These are phyloP conservation scores for Neolamprologus sp. DNA, from an alignment of 2,113 vertebrate species.

Conservation along the genomic window DNA sequence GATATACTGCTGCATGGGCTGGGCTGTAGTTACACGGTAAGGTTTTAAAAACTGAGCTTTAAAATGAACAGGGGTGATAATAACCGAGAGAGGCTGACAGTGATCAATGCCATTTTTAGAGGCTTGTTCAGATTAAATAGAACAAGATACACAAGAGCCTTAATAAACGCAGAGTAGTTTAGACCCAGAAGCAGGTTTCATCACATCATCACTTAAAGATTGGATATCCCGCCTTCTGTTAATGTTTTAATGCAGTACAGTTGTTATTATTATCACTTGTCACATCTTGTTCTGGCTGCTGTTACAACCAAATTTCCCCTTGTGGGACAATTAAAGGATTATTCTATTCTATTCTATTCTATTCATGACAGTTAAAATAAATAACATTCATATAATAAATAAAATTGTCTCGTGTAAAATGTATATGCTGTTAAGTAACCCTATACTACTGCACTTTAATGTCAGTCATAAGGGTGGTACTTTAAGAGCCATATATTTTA, in stretches of 20 bases:
- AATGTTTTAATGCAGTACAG: neutral
- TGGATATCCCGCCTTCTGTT: neutral
- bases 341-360: neutral
- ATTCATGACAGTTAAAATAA: neutral
- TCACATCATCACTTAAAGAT: neutral
- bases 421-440: neutral
- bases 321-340: neutral
- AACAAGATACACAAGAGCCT: neutral
- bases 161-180: rapidly evolving
- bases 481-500: neutral
- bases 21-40: neutral
- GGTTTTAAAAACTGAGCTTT: neutral
- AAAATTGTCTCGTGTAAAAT: neutral
- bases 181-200: neutral
- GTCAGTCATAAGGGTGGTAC: neutral
- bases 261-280: neutral
- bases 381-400: neutral
- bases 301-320: neutral
- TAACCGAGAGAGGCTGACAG: neutral
- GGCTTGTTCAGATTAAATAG: neutral
- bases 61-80: rapidly evolving
- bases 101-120: rapidly evolving
- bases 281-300: neutral
- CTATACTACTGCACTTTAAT: neutral
- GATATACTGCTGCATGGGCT: neutral